Evolutionary conservation across 2,888 invertebrate species (phyloP).

Genomic region (Panopea generosa): DNA sequence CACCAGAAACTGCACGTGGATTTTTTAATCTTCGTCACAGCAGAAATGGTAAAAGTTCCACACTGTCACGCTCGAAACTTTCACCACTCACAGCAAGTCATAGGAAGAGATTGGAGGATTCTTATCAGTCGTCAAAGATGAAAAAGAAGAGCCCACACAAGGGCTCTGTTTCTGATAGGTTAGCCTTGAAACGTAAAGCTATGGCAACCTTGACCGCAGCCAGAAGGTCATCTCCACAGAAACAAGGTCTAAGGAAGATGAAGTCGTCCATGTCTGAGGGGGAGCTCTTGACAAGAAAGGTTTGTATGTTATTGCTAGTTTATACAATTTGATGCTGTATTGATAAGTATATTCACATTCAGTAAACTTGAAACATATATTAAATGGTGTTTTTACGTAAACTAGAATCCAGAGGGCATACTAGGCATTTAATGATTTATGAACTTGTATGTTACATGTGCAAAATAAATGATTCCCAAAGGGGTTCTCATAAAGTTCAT

Average conservation of each 20-base stretch:
- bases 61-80: constrained; percentile 27
- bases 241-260: constrained; percentile 26
- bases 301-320: constrained; percentile 6
- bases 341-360: no score
- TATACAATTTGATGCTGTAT: no score
- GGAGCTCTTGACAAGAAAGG: constrained; percentile 48
- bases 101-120: constrained; percentile 56
- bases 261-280: constrained; percentile 45
- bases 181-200: constrained; percentile 65
- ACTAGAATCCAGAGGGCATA: no score
- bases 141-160: constrained; percentile 41
- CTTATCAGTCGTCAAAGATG: constrained; percentile 57
- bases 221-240: constrained; percentile 20
- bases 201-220: constrained; percentile 65
- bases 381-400: no score
- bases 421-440: no score
- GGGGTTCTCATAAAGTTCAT: no score
- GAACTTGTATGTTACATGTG: no score
- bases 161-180: constrained; percentile 39
- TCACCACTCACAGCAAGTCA: constrained; percentile 36
- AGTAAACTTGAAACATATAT: no score
- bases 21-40: constrained; percentile 72
- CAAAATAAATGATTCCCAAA: no score
- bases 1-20: constrained; percentile 80
- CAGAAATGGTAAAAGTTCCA: constrained; percentile 37